phyloP scores from a whole-genome alignment of 1,140 invertebrate genomes.

The Polyergus mexicanus region DNA sequence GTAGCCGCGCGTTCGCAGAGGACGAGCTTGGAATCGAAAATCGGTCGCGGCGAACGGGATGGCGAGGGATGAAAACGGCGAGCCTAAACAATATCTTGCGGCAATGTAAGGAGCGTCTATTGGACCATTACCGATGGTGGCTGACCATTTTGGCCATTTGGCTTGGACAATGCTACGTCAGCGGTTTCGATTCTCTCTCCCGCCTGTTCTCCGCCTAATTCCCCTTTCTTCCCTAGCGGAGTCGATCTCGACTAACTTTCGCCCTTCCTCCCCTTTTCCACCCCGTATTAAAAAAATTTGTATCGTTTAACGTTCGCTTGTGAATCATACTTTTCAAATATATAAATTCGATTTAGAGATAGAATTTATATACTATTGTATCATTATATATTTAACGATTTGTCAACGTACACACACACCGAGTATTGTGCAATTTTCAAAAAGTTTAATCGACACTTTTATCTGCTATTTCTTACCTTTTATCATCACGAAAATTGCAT shows the following conservation, averaged over 20 bases:
- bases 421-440: not conserved
- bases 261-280: constrained; percentile 49
- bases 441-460: not conserved
- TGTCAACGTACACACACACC: not conserved
- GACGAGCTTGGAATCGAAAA: constrained; percentile 67
- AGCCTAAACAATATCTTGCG: constrained; percentile 86
- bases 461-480: not conserved
- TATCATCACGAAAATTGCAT: not conserved
- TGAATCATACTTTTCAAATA: not conserved
- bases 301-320: not conserved
- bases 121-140: constrained; percentile 85
- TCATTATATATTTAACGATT: not conserved
- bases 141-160: constrained; percentile 86
- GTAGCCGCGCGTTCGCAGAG: constrained; percentile 43
- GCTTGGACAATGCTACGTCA: constrained; percentile 85
- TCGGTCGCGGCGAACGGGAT: constrained; percentile 51
- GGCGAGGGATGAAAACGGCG: constrained; percentile 72
- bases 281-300: constrained; percentile 20
- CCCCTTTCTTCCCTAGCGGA: constrained; percentile 67
- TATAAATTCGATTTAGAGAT: not conserved
- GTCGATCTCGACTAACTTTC: constrained; percentile 43
- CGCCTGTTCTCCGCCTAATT: constrained; percentile 69
- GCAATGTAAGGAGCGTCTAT: constrained; percentile 86
- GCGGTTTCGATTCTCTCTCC: constrained; percentile 80
- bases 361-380: not conserved